These are phyloP conservation scores for Neolamprologus variostigma DNA, from an alignment of 2,113 vertebrate species.

Conservation along the genomic window DNA sequence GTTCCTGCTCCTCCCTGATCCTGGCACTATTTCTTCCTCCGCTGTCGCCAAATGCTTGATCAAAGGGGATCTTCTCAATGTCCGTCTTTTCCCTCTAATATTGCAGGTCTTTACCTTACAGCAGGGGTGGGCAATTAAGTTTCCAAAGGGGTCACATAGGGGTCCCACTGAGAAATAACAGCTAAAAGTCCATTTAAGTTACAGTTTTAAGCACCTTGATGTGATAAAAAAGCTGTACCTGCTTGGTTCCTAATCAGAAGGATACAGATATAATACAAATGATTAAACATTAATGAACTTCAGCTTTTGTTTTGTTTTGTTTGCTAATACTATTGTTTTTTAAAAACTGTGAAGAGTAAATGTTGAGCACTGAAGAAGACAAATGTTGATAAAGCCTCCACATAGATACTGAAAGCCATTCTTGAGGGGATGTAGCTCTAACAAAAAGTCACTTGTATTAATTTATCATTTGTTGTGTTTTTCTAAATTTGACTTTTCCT, in stretches of 20 bases:
- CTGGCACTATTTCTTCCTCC: neutral
- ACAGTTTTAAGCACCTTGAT: neutral
- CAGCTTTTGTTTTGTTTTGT: neutral
- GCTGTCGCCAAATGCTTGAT: neutral
- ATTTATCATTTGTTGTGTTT: neutral
- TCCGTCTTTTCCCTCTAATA: neutral
- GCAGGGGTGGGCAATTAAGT: neutral
- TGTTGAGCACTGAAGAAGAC: neutral
- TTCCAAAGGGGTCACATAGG: neutral
- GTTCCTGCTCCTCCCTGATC: neutral
- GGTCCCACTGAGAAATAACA: neutral
- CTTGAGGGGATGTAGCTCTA: neutral
- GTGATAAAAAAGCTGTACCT: neutral
- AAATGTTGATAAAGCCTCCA: neutral
- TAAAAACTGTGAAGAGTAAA: neutral
- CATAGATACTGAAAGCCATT: neutral
- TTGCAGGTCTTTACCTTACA: neutral
- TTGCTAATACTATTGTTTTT: neutral
- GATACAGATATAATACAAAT: neutral
- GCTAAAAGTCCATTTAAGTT: neutral
- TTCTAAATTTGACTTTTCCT: neutral
- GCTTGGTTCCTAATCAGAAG: neutral
- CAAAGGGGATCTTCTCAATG: neutral
- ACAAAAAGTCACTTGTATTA: accelerated
- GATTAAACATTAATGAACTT: neutral